Percentiles rank a stretch among this genome's conserved stretches.
Conservation (phyloP, 2,797 vertebrate genomes). For the Bradypodion pumilum region DNA sequence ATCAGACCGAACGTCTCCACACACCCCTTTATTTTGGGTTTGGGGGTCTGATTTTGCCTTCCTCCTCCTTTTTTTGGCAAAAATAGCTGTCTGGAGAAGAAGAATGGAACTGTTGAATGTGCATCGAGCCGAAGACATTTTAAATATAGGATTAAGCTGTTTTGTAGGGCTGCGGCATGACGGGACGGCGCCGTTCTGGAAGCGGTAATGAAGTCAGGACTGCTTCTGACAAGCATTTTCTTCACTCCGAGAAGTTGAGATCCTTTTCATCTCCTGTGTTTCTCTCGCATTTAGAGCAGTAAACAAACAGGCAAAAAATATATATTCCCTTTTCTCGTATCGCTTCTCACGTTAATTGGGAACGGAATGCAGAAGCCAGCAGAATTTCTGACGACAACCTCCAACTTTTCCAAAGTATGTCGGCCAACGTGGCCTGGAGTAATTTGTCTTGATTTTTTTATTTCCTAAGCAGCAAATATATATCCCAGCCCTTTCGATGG, state of each 20-base stretch:
- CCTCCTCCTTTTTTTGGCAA: too few species aligned
- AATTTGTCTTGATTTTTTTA: conserved; percentile 14
- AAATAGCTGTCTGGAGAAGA: not conserved
- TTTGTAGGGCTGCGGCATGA: not conserved
- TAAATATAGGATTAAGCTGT: not conserved
- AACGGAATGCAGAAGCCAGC: conserved; percentile 40
- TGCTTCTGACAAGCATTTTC: conserved; percentile 32
- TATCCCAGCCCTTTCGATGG: not conserved
- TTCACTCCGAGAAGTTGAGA: not conserved
- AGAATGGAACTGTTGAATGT: not conserved
- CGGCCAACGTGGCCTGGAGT: not conserved
- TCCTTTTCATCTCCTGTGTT: conserved; percentile 35
- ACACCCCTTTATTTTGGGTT: too few species aligned
- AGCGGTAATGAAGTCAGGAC: conserved; percentile 44
- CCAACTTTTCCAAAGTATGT: not conserved
- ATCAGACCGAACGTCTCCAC: too few species aligned
- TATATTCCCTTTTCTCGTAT: not conserved
- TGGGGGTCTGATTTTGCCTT: too few species aligned
- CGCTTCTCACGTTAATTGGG: conserved; percentile 56
- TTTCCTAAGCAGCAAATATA: conserved; percentile 8
- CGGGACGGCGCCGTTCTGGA: conserved; percentile 18
- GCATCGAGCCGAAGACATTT: not conserved
- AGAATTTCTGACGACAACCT: conserved; percentile 45
- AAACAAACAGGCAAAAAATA: conserved; percentile 43
- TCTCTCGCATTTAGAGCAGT: conserved; percentile 21